Conservation (phyloP, 2,113 vertebrate genomes). For the Hippocampus mohnikei region DNA sequence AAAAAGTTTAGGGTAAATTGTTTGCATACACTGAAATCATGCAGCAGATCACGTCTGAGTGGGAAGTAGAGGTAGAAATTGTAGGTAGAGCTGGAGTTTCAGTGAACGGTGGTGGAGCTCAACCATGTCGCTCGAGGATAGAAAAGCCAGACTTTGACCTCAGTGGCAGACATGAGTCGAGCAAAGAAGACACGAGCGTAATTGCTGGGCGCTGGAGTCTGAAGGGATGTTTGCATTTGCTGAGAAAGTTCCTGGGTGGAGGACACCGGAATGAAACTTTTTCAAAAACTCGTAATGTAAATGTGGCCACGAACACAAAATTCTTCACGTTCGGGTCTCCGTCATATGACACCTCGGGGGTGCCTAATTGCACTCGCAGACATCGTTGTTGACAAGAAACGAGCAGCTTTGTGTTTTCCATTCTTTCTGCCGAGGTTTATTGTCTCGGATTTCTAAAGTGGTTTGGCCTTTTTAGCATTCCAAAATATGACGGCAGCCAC, state of each 20-base stretch:
- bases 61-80: conserved; percentile 26
- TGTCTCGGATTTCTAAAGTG: conserved; percentile 9
- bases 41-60: conserved; percentile 17
- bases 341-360: conserved; percentile 12
- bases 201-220: conserved; percentile 35
- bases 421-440: not conserved
- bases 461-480: conserved; percentile 5
- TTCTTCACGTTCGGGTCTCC: not conserved
- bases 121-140: conserved; percentile 45
- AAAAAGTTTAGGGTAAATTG: no score
- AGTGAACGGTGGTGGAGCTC: conserved; percentile 18
- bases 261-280: not conserved
- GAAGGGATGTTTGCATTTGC: conserved; percentile 2
- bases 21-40: not conserved
- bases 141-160: conserved; percentile 56
- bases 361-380: not conserved
- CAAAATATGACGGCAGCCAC: not conserved
- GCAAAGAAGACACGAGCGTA: conserved; percentile 35
- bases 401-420: conserved; percentile 4
- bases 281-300: not conserved
- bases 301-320: not conserved
- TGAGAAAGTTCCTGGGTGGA: conserved; percentile 10
- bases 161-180: conserved; percentile 39
- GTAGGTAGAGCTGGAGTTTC: conserved; percentile 48
- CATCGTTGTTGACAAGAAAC: conserved; percentile 5